Evolutionary conservation across 64 coral and sea anemone genomes (phyloP).

Genomic region (Porites lutea): DNA sequence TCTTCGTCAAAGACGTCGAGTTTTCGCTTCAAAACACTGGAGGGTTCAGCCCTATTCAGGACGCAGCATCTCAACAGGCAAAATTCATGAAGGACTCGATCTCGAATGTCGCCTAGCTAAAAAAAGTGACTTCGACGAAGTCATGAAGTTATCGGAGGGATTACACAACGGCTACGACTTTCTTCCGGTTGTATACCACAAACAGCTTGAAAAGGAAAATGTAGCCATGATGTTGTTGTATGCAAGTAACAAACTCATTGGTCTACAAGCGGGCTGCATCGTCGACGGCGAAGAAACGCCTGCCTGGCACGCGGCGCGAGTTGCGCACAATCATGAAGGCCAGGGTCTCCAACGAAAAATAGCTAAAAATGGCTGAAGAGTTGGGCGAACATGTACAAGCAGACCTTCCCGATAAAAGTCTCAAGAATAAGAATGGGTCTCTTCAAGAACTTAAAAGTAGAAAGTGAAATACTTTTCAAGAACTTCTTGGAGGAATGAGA

Average conservation of each 20-base stretch:
- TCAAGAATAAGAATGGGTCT: not conserved
- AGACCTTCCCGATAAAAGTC: not conserved
- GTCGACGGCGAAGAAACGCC: constrained; percentile 43
- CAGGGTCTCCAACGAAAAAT: constrained; percentile 10
- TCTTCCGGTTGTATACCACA: constrained; percentile 28
- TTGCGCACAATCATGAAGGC: constrained; percentile 1
- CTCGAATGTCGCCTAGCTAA: not conserved
- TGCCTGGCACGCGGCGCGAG: not conserved
- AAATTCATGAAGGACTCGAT: too few species aligned
- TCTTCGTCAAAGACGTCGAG: too few species aligned
- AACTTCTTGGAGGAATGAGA: not conserved
- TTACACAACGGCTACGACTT: constrained; percentile 56
- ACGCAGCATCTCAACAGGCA: too few species aligned
- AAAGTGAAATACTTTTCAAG: not conserved
- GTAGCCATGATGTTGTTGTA: constrained; percentile 26
- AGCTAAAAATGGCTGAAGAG: not conserved
- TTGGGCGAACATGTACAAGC: not conserved
- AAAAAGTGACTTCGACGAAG: constrained; percentile 22
- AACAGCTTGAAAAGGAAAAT: constrained; percentile 32
- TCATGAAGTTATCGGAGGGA: constrained; percentile 55
- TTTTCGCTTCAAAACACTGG: too few species aligned
- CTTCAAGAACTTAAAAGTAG: not conserved
- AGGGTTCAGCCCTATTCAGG: too few species aligned
- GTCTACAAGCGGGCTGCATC: constrained; percentile 6
- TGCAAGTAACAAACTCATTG: constrained; percentile 5